Evolutionary conservation across 2,113 vertebrate species (phyloP).

Genomic region (Gasterosteus nipponicus): DNA sequence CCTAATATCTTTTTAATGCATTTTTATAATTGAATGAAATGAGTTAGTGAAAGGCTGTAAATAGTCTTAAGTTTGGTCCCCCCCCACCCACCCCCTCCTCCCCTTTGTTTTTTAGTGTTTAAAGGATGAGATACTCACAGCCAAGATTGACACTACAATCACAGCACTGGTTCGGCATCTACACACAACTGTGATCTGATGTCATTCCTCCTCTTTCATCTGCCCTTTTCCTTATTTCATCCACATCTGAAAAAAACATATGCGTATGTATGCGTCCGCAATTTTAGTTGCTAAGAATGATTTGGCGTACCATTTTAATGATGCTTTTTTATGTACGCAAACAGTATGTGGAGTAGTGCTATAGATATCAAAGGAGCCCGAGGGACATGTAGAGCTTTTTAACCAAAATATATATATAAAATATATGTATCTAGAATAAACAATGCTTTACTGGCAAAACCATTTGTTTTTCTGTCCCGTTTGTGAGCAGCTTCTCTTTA

Average conservation of each 20-base stretch:
- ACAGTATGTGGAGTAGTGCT: not conserved
- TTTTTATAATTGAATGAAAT: slow-evolving; percentile 89
- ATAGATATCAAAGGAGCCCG: slow-evolving; percentile 24
- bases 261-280: slow-evolving; percentile 22
- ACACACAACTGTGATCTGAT: slow-evolving; percentile 47
- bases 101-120: slow-evolving; percentile 38
- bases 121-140: slow-evolving; percentile 55
- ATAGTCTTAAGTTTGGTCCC: slow-evolving; percentile 69
- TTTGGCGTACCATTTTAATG: slow-evolving; percentile 47
- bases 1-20: slow-evolving; percentile 89
- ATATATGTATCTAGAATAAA: slow-evolving; percentile 27
- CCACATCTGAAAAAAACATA: slow-evolving; percentile 5
- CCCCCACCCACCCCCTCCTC: not conserved
- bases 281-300: slow-evolving; percentile 34
- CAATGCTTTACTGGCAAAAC: not conserved
- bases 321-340: slow-evolving; percentile 5
- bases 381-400: slow-evolving; percentile 2
- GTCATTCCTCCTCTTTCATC: slow-evolving; percentile 30
- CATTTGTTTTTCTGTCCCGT: not conserved
- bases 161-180: slow-evolving; percentile 29
- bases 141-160: slow-evolving; percentile 58
- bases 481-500: not conserved
- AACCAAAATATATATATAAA: slow-evolving; percentile 27
- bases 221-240: not conserved
- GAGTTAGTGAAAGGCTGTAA: slow-evolving; percentile 81